phyloP scores from a whole-genome alignment of 2,113 vertebrate species.

The Pteropus alecto region DNA sequence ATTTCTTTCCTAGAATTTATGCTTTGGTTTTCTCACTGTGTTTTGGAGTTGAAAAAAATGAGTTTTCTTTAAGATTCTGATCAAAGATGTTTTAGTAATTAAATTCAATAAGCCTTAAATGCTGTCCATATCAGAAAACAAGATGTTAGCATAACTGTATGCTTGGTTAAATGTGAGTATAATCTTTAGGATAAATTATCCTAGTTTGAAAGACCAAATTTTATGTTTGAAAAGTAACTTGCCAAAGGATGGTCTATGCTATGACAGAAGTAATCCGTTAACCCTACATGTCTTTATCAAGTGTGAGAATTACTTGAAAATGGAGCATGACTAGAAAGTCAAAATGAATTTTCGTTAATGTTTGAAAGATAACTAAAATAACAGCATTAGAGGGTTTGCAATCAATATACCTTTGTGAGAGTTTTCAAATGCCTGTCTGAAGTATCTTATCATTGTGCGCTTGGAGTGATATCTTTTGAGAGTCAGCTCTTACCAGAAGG shows the following conservation, averaged over 20 bases:
- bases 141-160: not conserved
- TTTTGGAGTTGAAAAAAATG: not conserved
- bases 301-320: not conserved
- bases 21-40: not conserved
- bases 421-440: not conserved
- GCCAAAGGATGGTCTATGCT: not conserved
- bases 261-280: not conserved
- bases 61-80: not conserved
- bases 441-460: not conserved
- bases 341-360: constrained; percentile 30
- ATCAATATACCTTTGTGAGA: not conserved
- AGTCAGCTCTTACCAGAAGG: not conserved
- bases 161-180: not conserved
- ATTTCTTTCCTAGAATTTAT: not conserved
- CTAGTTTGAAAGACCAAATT: not conserved
- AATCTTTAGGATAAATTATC: not conserved
- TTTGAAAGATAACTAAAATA: constrained; percentile 18
- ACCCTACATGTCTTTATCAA: not conserved
- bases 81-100: not conserved
- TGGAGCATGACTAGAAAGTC: not conserved
- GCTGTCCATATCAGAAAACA: not conserved
- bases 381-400: not conserved
- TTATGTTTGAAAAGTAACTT: not conserved
- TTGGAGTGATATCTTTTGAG: not conserved
- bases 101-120: not conserved